Evolutionary conservation across 1,140 invertebrate genomes (phyloP).

Genomic region (Apis cerana): DNA sequence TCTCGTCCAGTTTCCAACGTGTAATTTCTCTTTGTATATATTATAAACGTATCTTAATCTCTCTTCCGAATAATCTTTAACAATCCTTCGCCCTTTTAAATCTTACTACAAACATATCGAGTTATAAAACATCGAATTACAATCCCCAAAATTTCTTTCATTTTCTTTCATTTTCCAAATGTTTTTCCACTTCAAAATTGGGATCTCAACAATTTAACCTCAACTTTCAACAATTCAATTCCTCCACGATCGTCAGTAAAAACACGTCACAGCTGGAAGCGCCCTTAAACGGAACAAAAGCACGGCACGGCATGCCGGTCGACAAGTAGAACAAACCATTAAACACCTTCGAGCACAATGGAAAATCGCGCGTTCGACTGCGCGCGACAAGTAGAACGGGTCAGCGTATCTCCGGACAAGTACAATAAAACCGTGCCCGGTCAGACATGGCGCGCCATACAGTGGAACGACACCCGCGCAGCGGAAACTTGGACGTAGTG

Average conservation of each 20-base stretch:
- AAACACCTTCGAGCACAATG: constrained; percentile 30
- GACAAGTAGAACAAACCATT: constrained; percentile 29
- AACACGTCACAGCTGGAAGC: constrained; percentile 11
- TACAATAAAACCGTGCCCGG: constrained; percentile 12
- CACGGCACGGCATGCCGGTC: not conserved
- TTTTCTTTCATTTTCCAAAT: not conserved
- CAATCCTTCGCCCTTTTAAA: too few species aligned
- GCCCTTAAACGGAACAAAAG: constrained; percentile 22
- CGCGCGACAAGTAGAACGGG: constrained; percentile 39
- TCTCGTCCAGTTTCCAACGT: not conserved
- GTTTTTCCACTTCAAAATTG: not conserved
- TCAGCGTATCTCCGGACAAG: constrained; percentile 3
- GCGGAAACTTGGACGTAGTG: too few species aligned
- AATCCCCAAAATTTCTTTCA: not conserved
- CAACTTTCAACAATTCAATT: not conserved
- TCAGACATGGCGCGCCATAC: not conserved
- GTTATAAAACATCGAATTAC: not conserved
- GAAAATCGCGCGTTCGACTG: constrained; percentile 8
- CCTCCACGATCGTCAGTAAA: not conserved
- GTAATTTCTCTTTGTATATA: not conserved
- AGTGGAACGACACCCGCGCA: too few species aligned
- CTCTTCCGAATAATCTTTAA: not conserved
- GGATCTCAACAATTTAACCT: not conserved
- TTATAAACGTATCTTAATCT: not conserved
- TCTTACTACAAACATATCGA: too few species aligned